phyloP scores from a whole-genome alignment of 92 coral and sea anemone species.

The Actinostola sp. region DNA sequence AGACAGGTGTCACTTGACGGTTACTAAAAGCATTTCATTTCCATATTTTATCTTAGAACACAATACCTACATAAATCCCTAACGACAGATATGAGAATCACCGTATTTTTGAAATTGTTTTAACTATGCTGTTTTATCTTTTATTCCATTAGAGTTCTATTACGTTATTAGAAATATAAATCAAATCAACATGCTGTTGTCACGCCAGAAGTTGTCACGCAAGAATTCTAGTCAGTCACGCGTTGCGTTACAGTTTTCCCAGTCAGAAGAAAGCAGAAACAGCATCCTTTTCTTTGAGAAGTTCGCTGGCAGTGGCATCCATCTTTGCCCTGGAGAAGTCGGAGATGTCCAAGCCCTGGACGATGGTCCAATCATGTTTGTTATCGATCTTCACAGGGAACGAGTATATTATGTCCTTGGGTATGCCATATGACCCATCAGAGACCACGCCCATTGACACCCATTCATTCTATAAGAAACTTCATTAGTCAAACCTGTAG shows the following conservation, averaged over 20 bases:
- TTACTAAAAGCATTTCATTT: no score
- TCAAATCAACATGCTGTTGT: not conserved
- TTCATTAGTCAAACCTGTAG: not conserved
- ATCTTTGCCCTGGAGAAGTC: constrained; percentile 93
- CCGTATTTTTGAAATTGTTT: no score
- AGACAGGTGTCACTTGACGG: no score
- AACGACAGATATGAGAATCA: no score
- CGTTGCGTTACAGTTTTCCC: constrained; percentile 5
- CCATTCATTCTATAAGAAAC: constrained; percentile 66
- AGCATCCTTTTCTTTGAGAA: constrained; percentile 69
- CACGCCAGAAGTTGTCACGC: constrained; percentile 1
- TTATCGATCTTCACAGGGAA: constrained; percentile 65
- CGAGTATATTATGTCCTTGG: constrained; percentile 90
- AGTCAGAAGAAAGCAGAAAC: constrained; percentile 34
- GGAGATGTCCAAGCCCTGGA: constrained; percentile 71
- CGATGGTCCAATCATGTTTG: constrained; percentile 69
- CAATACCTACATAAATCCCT: no score
- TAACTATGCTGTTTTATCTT: no score
- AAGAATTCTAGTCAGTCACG: constrained; percentile 1
- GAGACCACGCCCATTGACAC: constrained; percentile 97
- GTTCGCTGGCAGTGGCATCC: constrained; percentile 93
- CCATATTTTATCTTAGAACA: no score
- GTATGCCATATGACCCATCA: constrained; percentile 92
- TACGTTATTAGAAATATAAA: not conserved
- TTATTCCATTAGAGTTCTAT: no score